phyloP scores from a whole-genome alignment of 2,113 vertebrate species.

The Silurus asotus region DNA sequence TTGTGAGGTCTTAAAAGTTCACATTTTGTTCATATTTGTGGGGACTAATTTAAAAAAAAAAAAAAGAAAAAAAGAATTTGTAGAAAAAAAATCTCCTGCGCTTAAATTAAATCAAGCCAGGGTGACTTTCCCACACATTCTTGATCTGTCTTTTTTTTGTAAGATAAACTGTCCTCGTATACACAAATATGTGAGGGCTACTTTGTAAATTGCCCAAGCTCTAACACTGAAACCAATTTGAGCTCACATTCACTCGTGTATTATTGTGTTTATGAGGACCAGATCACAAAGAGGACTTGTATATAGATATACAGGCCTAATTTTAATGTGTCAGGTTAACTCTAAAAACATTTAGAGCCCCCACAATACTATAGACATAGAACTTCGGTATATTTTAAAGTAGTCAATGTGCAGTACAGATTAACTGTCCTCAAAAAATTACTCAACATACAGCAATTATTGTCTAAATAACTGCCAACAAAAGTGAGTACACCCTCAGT shows the following conservation, averaged over 20 bases:
- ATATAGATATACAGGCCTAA: background rate
- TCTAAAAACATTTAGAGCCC: too few species aligned
- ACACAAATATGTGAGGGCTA: background rate
- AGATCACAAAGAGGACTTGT: background rate
- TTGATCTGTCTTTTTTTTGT: background rate
- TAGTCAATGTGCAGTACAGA: too few species aligned
- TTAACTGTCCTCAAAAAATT: too few species aligned
- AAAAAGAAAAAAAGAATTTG: background rate
- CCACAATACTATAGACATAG: too few species aligned
- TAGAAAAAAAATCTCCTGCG: background rate
- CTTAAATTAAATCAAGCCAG: background rate
- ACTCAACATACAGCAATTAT: too few species aligned
- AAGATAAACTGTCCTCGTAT: background rate
- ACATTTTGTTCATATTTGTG: conserved; percentile 4
- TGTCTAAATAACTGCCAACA: too few species aligned
- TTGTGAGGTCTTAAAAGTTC: background rate
- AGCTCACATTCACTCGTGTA: background rate
- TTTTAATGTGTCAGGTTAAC: too few species aligned
- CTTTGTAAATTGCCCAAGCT: background rate
- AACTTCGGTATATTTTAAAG: too few species aligned
- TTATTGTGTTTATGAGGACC: background rate
- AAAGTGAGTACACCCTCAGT: too few species aligned
- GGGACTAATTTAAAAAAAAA: background rate
- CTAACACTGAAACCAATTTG: background rate
- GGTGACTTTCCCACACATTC: conserved; percentile 14